These are phyloP conservation scores for Pachycephus smyrnensis DNA, from an alignment of 2,888 invertebrate species.

Conservation along the genomic window DNA sequence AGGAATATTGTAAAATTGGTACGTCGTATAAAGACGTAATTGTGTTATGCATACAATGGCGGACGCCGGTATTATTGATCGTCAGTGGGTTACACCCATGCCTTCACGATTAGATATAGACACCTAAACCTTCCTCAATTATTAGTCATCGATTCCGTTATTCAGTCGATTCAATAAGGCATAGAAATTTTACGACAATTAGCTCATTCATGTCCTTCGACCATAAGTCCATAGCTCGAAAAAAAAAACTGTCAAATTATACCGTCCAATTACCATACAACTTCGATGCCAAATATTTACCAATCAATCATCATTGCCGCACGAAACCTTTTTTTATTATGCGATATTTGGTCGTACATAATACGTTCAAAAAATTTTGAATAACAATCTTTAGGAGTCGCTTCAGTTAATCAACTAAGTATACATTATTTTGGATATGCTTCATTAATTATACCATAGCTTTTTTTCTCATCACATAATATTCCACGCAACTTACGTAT, in stretches of 20 bases:
- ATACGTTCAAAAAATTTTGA: background rate
- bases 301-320: background rate
- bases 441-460: too few relatives aligned
- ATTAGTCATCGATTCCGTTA: background rate
- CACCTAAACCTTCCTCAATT: background rate
- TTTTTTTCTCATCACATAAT: too few relatives aligned
- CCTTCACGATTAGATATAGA: background rate
- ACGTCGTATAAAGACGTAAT: background rate
- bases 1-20: background rate
- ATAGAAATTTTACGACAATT: background rate
- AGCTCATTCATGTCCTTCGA: background rate
- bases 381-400: too few relatives aligned
- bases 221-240: background rate
- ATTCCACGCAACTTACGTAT: too few relatives aligned
- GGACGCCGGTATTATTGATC: background rate
- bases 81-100: background rate
- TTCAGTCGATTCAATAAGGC: background rate
- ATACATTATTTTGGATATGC: too few relatives aligned
- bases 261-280: background rate
- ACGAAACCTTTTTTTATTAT: background rate
- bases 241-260: background rate
- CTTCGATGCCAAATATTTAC: background rate
- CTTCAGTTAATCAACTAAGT: too few relatives aligned
- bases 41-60: background rate
- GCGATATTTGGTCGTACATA: background rate